Percentiles rank a stretch among this genome's conserved stretches.
Evolutionary conservation across 2,888 invertebrate genomes (phyloP).

Genomic region (Epistrophe eligans): DNA sequence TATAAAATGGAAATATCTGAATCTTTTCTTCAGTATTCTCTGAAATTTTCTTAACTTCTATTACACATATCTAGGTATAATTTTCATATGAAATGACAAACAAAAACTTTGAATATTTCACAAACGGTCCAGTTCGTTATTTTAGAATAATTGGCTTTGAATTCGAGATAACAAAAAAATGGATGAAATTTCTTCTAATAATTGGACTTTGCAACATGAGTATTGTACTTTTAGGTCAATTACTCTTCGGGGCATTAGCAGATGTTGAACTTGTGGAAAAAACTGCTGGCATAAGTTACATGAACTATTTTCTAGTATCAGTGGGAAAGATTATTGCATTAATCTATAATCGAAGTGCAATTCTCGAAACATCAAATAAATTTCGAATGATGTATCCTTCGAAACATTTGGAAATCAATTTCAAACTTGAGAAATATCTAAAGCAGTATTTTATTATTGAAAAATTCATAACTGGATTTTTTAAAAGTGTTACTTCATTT

Average conservation of each 20-base stretch:
- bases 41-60: neutral
- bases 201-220: neutral
- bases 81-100: neutral
- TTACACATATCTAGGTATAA: no score
- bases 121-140: neutral
- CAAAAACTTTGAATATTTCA: neutral
- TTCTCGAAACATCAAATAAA: neutral
- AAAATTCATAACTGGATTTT: neutral
- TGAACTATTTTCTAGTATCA: slow-evolving; percentile 4
- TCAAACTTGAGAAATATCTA: neutral
- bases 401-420: neutral
- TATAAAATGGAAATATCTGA: neutral
- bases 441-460: neutral
- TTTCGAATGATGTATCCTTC: neutral
- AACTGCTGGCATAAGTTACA: slow-evolving; percentile 6
- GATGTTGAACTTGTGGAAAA: neutral
- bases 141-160: neutral
- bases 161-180: neutral
- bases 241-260: neutral
- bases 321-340: neutral
- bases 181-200: neutral
- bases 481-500: neutral
- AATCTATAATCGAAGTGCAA: neutral
- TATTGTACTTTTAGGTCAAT: neutral
- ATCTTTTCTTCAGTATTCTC: neutral